These are phyloP conservation scores for Casuarius casuarius DNA, from an alignment of 2,113 vertebrate genomes.

Conservation along the genomic window DNA sequence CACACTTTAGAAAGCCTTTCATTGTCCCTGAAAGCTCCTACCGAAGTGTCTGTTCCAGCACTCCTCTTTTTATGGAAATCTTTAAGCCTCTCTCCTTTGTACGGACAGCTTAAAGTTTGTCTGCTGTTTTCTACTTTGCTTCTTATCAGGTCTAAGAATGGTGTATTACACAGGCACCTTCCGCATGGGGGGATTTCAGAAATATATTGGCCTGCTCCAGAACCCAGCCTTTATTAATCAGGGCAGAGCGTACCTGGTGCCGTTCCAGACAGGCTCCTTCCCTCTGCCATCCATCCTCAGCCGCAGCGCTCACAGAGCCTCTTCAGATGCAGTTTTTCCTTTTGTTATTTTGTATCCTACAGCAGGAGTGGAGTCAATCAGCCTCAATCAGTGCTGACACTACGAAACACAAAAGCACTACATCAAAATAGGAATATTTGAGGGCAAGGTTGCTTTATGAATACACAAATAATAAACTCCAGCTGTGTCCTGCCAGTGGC, in stretches of 20 bases:
- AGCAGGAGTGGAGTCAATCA: slow-evolving; percentile 29
- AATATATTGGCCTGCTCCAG: not conserved
- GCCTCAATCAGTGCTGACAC: slow-evolving; percentile 40
- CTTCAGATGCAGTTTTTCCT: not conserved
- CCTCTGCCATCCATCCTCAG: not conserved
- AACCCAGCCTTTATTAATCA: slow-evolving; percentile 34
- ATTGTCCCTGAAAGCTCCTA: not conserved
- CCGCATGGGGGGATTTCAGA: not conserved
- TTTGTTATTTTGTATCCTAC: not conserved
- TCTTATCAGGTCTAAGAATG: not conserved
- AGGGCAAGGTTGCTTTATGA: slow-evolving; percentile 41
- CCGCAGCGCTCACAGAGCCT: not conserved
- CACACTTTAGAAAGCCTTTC: not conserved
- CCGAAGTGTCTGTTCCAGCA: not conserved
- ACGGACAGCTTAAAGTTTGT: not conserved
- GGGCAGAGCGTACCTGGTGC: not conserved
- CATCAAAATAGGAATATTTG: slow-evolving; percentile 22
- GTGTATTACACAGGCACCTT: not conserved
- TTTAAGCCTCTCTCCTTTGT: not conserved
- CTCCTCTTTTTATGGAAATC: not conserved
- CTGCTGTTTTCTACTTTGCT: not conserved
- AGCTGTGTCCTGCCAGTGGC: slow-evolving; percentile 47
- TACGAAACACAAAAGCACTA: not conserved
- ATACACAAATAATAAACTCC: slow-evolving; percentile 28
- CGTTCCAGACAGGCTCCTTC: not conserved